Evolutionary conservation across 1,140 invertebrate species (phyloP), one percentile per base, ranked within the genome.

Genomic region (Leptopilina clavipes): DNA sequence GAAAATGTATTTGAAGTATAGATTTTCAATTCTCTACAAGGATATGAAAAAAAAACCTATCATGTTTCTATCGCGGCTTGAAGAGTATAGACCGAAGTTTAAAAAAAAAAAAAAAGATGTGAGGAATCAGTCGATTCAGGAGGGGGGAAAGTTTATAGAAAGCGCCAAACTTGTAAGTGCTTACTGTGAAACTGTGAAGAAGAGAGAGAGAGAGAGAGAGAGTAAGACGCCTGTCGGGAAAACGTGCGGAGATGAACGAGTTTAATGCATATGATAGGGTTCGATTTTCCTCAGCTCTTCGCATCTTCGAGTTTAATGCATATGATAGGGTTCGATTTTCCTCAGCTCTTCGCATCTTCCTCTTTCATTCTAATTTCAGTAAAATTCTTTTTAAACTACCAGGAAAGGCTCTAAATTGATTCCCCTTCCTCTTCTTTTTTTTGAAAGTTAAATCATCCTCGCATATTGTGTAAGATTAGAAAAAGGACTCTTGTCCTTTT

Each of bases 141-240:
- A 65, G 22, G 22, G 59, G n/a, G 31, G 59, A 31, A 65, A 65
- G 59, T 65, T 65, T 65, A 31, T 65, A 12, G 22, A 65, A 65
- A 19, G 12, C 59, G 22, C 59, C 59, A 65, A 65, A 65, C 59
- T 65, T 65, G 25, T 65, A 65, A 65, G 59, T 65, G 59, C 59
- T 65, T 65, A 31, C 59, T 65, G 12, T 37, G 19, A 65, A 65
- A 65, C 22, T 31, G 19, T 11, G 0, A 31, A 31, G n/a, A n/a
- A 25, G 22, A 48, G 45, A 14, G 25, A 31, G 25, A 31, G 25
- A 31, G 6, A 31, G 25, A 31, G 37, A 40, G 37, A 40, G 37
- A 7, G 8, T 0, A 12, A 65, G 18, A 22, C n/a, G 54, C 17
- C 54, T 59, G 18, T 59, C 12, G 59, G 12, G 59, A 65, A 65